Base-by-base conservation (phyloP, 2,797 vertebrate genomes). In the Brotula barbata region DNA sequence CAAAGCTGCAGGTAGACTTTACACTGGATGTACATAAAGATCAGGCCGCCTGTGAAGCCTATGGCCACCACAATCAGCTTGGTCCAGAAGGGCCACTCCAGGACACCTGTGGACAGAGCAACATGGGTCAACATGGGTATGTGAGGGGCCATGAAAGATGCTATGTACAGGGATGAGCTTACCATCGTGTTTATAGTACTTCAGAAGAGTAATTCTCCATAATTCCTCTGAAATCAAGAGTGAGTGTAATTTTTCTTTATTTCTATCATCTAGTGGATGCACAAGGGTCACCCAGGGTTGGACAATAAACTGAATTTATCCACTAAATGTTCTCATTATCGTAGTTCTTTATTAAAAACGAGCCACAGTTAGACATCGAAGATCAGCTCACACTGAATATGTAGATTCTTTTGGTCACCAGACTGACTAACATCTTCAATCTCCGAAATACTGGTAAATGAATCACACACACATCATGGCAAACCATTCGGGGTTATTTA, bases 1-100 rank as follows among this genome's bases (percentile, higher is more conserved):
- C 97, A 99, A 72, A 99, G 88, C 85, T 97, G 96, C 71, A 97
- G 85, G 2, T 99, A 99, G 62, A 97, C 93, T 84, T 97, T 98
- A 75, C 96, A 95, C 82, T 99, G 97, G 63, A 98, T 95, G 0
- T 98, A 96, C 97, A 99, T 97, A 89, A 99, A 99, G 89, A 98
- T 92, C 33, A 98, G 91, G 58, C 95, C 95, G 1, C 96, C 95
- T 0, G 92, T 93, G 84, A 95, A 93, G 73, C 95, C 93, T 20
- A 96, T 94, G 68, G 93, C 95, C 83, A 99, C 96, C 78, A 99
- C 94, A 0, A 94, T 93, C 23, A 99, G 88, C 84, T 99, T 99
- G 82, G 95, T 98, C 97, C 97, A 99, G 89, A 98, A 99, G 0
- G 96, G 96, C 97, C 95, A 98, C 81, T 98, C 95, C 19, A 99